A percentile compares a stretch with the other conserved stretches of the same genome.
phyloP scores from a whole-genome alignment of 2,888 invertebrate genomes.

The Erebia ligea region DNA sequence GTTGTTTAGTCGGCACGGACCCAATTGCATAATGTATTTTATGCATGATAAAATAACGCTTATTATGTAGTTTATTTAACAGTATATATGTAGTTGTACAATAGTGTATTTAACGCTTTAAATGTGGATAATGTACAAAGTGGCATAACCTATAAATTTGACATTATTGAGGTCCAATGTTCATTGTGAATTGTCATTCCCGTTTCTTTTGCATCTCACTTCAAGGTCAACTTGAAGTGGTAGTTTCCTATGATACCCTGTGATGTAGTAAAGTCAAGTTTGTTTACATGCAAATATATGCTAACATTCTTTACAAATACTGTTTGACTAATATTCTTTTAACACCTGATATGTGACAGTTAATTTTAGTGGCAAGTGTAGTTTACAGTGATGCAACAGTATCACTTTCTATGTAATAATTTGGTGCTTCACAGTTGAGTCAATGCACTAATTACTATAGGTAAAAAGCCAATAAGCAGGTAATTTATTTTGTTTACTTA shows the following conservation, averaged over 20 bases:
- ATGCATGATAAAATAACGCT: conserved; percentile 59
- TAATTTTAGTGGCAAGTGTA: neutral
- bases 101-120: conserved; percentile 30
- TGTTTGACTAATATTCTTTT: neutral
- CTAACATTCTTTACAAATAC: neutral
- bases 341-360: conserved; percentile 9
- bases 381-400: conserved; percentile 14
- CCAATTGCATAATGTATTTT: conserved; percentile 62
- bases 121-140: conserved; percentile 49
- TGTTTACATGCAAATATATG: neutral
- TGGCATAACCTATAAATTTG: conserved; percentile 77
- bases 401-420: conserved; percentile 6
- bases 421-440: conserved; percentile 9
- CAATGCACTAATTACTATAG: neutral
- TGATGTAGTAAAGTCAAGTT: neutral
- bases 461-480: neutral
- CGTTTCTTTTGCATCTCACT: conserved; percentile 55
- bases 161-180: conserved; percentile 75
- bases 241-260: neutral
- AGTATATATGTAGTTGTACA: conserved; percentile 41
- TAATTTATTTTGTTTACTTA: neutral
- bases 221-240: conserved; percentile 57
- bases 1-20: conserved; percentile 67
- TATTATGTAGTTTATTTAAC: conserved; percentile 49
- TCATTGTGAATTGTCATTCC: conserved; percentile 65